Evolutionary conservation across 2,797 vertebrate species (phyloP).

Genomic region (Brachyalestes nurse): DNA sequence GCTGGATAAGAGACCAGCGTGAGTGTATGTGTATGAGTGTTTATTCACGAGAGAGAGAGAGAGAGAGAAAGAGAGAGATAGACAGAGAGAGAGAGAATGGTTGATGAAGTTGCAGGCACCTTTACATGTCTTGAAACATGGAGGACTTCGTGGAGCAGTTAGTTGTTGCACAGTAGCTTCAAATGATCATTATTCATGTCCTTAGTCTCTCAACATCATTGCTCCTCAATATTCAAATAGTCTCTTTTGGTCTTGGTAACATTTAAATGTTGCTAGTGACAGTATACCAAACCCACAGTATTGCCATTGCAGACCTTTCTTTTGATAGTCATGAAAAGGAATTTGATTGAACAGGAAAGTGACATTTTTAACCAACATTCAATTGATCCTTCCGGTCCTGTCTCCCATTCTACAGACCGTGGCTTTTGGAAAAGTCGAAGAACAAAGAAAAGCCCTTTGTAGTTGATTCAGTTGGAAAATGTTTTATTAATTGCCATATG

Average conservation of each 20-base stretch:
- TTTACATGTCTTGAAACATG: constrained; percentile 19
- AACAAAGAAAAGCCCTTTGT: constrained; percentile 84
- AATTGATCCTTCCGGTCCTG: constrained; percentile 49
- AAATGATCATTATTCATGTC: background rate
- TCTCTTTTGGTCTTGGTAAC: constrained; percentile 12
- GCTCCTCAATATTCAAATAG: constrained; percentile 2
- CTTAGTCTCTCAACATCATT: background rate
- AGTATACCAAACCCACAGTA: constrained; percentile 19
- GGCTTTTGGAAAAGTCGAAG: constrained; percentile 55
- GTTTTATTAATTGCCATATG: constrained; percentile 94
- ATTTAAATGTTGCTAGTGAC: constrained; percentile 26
- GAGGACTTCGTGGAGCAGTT: background rate
- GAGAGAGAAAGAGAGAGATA: constrained; percentile 14
- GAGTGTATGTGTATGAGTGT: constrained; percentile 35
- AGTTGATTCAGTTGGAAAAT: constrained; percentile 89
- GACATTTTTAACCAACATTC: constrained; percentile 51
- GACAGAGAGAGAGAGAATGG: constrained; percentile 22
- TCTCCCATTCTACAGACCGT: constrained; percentile 50
- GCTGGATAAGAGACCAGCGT: constrained; percentile 52
- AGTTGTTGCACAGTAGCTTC: background rate
- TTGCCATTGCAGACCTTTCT: constrained; percentile 32
- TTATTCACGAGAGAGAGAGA: constrained; percentile 26
- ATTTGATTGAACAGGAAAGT: constrained; percentile 50
- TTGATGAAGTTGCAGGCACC: constrained; percentile 24
- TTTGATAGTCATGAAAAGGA: constrained; percentile 43